A percentile compares a stretch with the other conserved stretches of the same genome.
Conservation (phyloP, 2,888 invertebrate genomes). For the Strigamia maritima region DNA sequence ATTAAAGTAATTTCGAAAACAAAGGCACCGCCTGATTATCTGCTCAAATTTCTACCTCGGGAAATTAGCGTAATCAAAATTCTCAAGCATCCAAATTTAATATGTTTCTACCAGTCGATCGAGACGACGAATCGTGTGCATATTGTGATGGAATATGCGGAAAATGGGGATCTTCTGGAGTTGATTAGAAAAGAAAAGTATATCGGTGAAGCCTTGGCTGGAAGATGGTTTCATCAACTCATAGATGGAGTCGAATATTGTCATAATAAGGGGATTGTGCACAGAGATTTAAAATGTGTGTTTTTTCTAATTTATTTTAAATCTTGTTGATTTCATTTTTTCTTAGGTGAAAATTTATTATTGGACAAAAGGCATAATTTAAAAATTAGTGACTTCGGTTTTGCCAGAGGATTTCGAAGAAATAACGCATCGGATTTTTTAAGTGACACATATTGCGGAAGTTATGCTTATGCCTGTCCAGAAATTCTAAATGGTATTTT, state of each 20-base stretch:
- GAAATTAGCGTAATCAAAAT: constrained; percentile 49
- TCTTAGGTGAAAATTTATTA: constrained; percentile 34
- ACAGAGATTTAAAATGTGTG: constrained; percentile 52
- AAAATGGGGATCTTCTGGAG: constrained; percentile 48
- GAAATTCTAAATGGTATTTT: constrained; percentile 29
- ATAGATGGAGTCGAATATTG: constrained; percentile 48
- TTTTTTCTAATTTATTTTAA: constrained; percentile 40
- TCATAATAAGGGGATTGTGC: constrained; percentile 49
- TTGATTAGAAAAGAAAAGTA: constrained; percentile 44
- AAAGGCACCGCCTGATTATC: constrained; percentile 48
- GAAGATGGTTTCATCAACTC: constrained; percentile 48
- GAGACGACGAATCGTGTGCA: constrained; percentile 51
- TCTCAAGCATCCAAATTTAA: constrained; percentile 48
- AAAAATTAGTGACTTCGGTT: constrained; percentile 36
- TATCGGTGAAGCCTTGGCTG: constrained; percentile 46
- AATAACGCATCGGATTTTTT: neutral
- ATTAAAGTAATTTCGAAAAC: constrained; percentile 51
- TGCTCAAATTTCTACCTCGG: constrained; percentile 50
- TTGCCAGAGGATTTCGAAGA: neutral
- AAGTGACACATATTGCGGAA: constrained; percentile 34
- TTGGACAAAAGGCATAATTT: constrained; percentile 24
- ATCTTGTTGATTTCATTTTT: neutral
- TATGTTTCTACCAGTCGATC: constrained; percentile 48
- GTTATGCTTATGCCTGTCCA: constrained; percentile 37
- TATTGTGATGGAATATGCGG: constrained; percentile 49